Base-by-base conservation (phyloP, 2,888 invertebrate genomes). In the Drosophila buzzatii region DNA sequence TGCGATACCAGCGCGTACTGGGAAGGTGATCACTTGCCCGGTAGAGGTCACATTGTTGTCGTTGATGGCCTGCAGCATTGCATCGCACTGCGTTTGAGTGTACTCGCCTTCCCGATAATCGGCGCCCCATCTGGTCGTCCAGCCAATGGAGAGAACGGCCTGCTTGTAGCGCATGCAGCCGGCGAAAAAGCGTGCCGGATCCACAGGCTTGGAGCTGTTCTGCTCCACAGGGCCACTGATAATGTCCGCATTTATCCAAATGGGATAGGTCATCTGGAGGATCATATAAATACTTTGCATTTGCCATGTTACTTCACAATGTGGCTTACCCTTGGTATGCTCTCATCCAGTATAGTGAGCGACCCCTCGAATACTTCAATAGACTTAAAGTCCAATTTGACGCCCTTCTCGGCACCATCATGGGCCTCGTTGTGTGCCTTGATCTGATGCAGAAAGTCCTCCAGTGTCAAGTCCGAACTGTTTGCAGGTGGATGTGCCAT, bases 231-330 rank as follows among this genome's bases (percentile, higher is more conserved):
- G 98, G 0, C 98, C 98, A 0, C 93, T 73, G 0, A 93, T 73
- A 47, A 98, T 97, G 92, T 98, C 98, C 0, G 98, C 98, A 92
- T 98, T 98, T 66, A 98, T 92, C 97, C 97, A 97, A 5, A 98
- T 91, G 0, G 97, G 97, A 86, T 95, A 95, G 0, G 93, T 94
- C 81, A 95, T 93, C 96, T 97, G 10, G 1, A 7, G 14, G 35
- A 31, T 10, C 4, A 37, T 42, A 7, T 23, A 16, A 10, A 10
- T 33, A 33, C 37, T 31, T 18, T 23, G 4, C n/a, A 23, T 9
- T 10, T 14, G 16, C 5, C 4, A 8, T 7, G 3, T 2, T 3
- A 2, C 9, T 27, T 20, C 0, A 18, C 3, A 12, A 18, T 1
- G 14, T 10, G 8, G 8, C 14, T 49, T 85, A 95, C 95, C 90